Evolutionary conservation across 2,888 invertebrate genomes (phyloP), one percentile per base, ranked within the genome.

Genomic region (Exocentrus adspersus): DNA sequence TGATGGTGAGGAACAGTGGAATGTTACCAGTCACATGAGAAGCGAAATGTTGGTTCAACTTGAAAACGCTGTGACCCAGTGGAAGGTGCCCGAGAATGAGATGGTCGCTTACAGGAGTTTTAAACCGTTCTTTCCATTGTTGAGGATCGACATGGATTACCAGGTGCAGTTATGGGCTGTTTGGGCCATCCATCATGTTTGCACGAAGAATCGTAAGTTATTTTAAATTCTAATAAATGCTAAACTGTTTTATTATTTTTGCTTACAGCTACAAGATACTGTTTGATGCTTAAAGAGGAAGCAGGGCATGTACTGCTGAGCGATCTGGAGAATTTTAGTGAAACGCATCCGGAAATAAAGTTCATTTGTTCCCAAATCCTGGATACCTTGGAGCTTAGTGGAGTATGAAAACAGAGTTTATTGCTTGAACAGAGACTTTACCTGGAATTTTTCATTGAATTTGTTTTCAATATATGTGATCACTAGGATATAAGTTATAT

Each of bases 141-240:
- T 92, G 63, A 79, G 82, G 42, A 84, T 85, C 60, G 83, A 85
- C 43, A 85, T 87, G 67, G 87, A 88, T 64, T 86, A 87, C 73
- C 87, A 88, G 59, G 90, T 91, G 24, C 90, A 91, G 75, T 80
- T 91, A 59, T 92, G 92, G 92, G 91, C 92, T 9, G 87, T 90
- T 2, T 92, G 92, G 92, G 92, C 92, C 1, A 89, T 92, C 71
- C 89, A 90, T 77, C 91, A 92, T 78, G 92, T 92, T 57, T 90
- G 90, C 76, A 87, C 89, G n/a, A 90, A 88, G 78, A 89, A 89
- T 79, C 87, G 89, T 89, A 80, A 85, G 86, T 84, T 57, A 2
- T 20, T 20, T 20, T n/a, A n/a, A n/a, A n/a, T n/a, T n/a, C n/a
- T n/a, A n/a, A n/a, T n/a, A n/a, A n/a, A n/a, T n/a, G n/a, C n/a